Evolutionary conservation across 1,140 invertebrate species (phyloP), one percentile per base, ranked within the genome.

Genomic region (Apis laboriosa): DNA sequence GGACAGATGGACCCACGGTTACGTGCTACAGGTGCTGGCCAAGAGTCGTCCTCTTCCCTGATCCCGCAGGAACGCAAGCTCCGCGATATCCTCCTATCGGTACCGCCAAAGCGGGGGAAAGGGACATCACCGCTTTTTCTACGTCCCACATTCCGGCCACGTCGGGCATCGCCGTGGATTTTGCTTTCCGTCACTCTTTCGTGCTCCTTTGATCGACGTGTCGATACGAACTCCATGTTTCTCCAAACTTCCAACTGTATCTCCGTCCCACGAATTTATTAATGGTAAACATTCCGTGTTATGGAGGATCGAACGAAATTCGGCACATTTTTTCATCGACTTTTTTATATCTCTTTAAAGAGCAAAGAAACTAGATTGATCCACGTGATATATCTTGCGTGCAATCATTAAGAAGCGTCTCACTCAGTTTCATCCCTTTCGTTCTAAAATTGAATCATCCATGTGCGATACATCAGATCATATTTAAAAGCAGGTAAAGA

Each of bases 1-100:
- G 86, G 78, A 90, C 91, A 90, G 91, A 90, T 90, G 91, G 86
- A 92, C 88, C 87, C 85, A 82, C 67, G 88, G 87, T 86, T 90
- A 92, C 89, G 90, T 85, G 87, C 77, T 90, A 91, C 91, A 91
- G 91, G 90, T 91, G 91, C 90, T 87, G 90, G 66, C 82, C 80
- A 51, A 77, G 77, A 80, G 64, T 73, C 80, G 77, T 76, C 74
- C 86, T 86, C 87, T 88, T 88, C 53, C 82, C 77, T 83, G 83
- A 81, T 88, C 85, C 87, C 74, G 80, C 82, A 75, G 88, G 87
- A 89, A 88, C 87, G 81, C 85, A 34, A 74, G 70, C 67, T 75
- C 58, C 77, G 77, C 74, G 73, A 84, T 87, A 82, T 83, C 86
- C 86, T 61, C 74, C 84, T 58, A 81, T 80, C 81, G 24, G 84